These are phyloP conservation scores for Drosophila parabipectinata DNA, from an alignment of 1,140 invertebrate species.

Conservation along the genomic window DNA sequence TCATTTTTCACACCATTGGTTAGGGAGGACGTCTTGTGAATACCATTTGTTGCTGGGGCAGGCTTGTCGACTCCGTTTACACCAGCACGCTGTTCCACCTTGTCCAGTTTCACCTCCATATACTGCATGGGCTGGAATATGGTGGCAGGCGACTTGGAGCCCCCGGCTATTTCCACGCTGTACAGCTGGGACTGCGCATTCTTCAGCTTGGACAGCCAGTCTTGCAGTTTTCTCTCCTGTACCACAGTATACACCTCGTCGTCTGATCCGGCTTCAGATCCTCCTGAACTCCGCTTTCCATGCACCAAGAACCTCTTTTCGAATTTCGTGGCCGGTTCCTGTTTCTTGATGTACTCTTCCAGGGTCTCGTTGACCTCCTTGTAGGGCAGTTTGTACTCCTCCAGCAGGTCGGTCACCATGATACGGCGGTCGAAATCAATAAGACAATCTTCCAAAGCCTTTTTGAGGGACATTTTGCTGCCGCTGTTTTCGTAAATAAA, in stretches of 20 bases:
- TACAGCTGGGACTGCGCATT: slow-evolving; percentile 67
- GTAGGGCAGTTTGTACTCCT: slow-evolving; percentile 73
- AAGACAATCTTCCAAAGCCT: slow-evolving; percentile 68
- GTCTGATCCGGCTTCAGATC: slow-evolving; percentile 15
- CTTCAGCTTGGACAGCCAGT: slow-evolving; percentile 68
- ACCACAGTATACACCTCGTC: slow-evolving; percentile 73
- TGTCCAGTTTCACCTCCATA: slow-evolving; percentile 49
- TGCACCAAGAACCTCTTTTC: slow-evolving; percentile 71
- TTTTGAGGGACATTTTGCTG: slow-evolving; percentile 61
- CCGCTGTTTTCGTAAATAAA: neutral
- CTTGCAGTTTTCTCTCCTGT: slow-evolving; percentile 58
- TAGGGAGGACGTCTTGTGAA: neutral
- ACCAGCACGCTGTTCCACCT: slow-evolving; percentile 31
- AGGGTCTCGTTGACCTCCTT: slow-evolving; percentile 63
- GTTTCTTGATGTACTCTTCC: slow-evolving; percentile 53
- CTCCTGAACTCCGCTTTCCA: slow-evolving; percentile 32
- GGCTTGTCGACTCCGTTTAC: neutral
- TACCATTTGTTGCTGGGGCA: slow-evolving; percentile 31
- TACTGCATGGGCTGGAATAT: slow-evolving; percentile 73
- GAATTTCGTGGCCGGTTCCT: slow-evolving; percentile 48
- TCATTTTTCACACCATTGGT: slow-evolving; percentile 30
- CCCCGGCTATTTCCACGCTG: slow-evolving; percentile 73
- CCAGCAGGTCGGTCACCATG: slow-evolving; percentile 72
- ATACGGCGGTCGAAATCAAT: slow-evolving; percentile 76
- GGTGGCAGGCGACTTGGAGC: slow-evolving; percentile 62